A percentile compares a stretch with the other conserved stretches of the same genome.
Evolutionary conservation across 37 sponge, comb jelly and placozoan species (phyloP).

Genomic region (Hormiphora californensis): DNA sequence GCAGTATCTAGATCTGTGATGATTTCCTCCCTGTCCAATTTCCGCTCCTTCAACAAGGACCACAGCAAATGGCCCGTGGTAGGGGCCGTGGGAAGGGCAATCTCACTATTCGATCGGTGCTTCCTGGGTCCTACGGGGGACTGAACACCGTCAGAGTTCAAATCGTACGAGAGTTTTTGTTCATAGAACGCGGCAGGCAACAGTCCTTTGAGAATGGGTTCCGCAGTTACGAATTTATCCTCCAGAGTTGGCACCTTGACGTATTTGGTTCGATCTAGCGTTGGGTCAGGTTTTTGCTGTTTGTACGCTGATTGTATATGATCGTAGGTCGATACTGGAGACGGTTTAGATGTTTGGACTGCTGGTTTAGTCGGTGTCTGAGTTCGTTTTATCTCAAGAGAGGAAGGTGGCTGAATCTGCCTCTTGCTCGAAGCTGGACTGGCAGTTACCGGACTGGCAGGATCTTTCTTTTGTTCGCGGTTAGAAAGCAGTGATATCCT

Average conservation of each 20-base stretch:
- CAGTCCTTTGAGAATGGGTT: neutral
- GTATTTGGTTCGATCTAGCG: conserved; percentile 3
- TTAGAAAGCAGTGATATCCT: neutral
- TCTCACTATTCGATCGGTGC: neutral
- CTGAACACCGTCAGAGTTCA: neutral
- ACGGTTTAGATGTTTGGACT: neutral
- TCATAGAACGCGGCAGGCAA: neutral
- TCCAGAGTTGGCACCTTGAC: conserved; percentile 27
- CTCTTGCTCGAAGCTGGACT: neutral
- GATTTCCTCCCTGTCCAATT: neutral
- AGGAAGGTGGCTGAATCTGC: too few species aligned
- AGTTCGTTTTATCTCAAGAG: too few species aligned
- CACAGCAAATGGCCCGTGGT: conserved; percentile 19
- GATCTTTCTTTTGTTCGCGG: neutral
- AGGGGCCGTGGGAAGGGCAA: neutral
- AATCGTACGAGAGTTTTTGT: conserved; percentile 1
- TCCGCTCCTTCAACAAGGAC: conserved; percentile 43
- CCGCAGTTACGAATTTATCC: neutral
- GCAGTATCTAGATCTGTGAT: conserved; percentile 37
- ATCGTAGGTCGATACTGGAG: neutral
- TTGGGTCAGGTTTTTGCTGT: conserved; percentile 19
- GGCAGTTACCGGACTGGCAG: neutral
- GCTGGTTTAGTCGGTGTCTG: too few species aligned
- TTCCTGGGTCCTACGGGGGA: neutral
- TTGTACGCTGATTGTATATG: neutral